Evolutionary conservation across 2,797 vertebrate genomes (phyloP).

Genomic region (Macropus fuliginosus): DNA sequence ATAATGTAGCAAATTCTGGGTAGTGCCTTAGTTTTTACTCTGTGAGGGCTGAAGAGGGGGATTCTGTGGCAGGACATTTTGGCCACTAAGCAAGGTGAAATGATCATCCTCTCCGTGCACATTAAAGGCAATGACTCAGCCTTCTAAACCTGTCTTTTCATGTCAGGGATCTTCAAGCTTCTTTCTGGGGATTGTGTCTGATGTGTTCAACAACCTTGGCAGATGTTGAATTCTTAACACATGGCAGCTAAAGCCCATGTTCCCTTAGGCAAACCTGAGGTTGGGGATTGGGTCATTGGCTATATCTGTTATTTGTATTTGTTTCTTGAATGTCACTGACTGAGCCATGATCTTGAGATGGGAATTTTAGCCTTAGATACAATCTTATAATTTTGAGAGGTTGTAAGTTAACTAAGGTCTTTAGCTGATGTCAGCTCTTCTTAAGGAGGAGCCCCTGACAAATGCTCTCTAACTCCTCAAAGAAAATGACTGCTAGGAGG

Average conservation of each 20-base stretch:
- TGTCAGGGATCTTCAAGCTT: background rate
- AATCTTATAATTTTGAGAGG: background rate
- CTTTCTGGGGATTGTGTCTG: background rate
- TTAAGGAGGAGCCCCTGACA: background rate
- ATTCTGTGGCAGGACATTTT: background rate
- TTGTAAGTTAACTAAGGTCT: background rate
- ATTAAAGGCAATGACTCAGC: background rate
- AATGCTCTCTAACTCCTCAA: background rate
- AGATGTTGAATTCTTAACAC: background rate
- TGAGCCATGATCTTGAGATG: background rate
- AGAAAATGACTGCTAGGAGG: background rate
- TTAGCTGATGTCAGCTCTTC: background rate
- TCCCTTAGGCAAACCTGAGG: background rate
- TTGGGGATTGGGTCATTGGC: background rate
- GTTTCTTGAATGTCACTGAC: background rate
- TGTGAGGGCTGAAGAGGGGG: background rate
- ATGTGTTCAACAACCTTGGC: background rate
- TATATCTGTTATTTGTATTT: background rate
- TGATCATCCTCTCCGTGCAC: background rate
- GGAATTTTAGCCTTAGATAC: background rate
- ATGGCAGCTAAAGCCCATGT: background rate
- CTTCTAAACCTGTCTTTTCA: background rate
- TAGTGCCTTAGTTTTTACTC: background rate
- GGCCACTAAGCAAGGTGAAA: background rate
- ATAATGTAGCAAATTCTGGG: background rate